Percentiles rank a stretch among this genome's conserved stretches.
Evolutionary conservation across 1,140 invertebrate species (phyloP).

Genomic region (Acromyrmex echinatior): DNA sequence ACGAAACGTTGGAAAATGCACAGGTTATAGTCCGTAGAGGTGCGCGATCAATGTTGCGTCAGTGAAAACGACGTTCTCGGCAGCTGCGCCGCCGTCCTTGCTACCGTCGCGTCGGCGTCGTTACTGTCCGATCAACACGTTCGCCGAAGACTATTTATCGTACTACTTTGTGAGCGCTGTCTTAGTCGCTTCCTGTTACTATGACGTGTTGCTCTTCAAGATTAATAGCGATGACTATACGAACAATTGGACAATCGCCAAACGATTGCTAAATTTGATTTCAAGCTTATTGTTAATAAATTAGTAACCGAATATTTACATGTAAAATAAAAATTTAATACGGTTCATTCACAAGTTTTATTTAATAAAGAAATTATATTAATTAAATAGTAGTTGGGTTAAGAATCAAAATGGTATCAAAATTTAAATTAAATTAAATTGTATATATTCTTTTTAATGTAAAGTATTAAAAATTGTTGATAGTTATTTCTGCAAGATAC

Average conservation of each 20-base stretch:
- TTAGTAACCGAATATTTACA: background rate
- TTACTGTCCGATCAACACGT: conserved; percentile 23
- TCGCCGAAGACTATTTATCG: conserved; percentile 52
- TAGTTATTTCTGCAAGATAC: background rate
- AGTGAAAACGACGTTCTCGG: conserved; percentile 65
- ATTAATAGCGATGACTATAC: background rate
- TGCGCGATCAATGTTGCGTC: conserved; percentile 73
- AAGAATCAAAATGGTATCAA: background rate
- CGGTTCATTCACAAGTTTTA: background rate
- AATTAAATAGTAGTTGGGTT: too few species aligned
- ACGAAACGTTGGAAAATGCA: conserved; percentile 42
- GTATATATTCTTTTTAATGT: background rate
- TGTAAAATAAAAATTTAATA: background rate
- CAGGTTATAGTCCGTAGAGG: conserved; percentile 71
- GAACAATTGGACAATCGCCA: background rate
- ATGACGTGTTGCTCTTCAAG: background rate
- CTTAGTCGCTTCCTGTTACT: background rate
- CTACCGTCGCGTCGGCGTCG: conserved; percentile 48
- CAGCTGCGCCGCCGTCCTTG: conserved; percentile 67
- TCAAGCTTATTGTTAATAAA: background rate
- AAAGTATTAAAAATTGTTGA: background rate
- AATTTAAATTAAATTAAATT: background rate
- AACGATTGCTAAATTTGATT: background rate
- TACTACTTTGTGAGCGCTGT: background rate
- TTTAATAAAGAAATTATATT: background rate